phyloP scores from a whole-genome alignment of 2,113 vertebrate species.

The Tyrannus savana region DNA sequence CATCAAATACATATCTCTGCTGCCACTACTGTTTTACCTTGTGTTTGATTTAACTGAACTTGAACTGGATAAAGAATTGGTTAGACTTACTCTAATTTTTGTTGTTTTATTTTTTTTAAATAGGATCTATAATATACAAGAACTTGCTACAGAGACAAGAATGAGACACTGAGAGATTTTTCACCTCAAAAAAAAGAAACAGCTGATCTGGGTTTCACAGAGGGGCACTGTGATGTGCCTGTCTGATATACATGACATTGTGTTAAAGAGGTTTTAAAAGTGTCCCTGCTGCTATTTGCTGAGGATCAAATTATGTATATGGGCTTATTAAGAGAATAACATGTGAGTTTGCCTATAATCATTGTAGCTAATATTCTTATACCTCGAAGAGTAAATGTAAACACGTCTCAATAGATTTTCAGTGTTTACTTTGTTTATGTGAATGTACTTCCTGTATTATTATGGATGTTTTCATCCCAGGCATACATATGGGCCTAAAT shows the following conservation, averaged over 20 bases:
- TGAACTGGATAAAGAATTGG: background rate
- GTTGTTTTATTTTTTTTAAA: background rate
- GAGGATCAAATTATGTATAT: slow-evolving; percentile 1
- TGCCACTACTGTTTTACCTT: background rate
- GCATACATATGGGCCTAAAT: background rate
- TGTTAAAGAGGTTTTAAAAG: background rate
- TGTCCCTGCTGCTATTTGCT: background rate
- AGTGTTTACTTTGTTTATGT: background rate
- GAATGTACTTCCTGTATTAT: slow-evolving; percentile 28
- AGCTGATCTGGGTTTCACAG: background rate
- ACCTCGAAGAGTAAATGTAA: slow-evolving; percentile 23
- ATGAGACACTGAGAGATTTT: background rate
- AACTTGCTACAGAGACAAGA: background rate
- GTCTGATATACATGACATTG: background rate
- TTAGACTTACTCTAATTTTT: background rate
- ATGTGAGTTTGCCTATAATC: slow-evolving; percentile 2
- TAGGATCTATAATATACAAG: background rate
- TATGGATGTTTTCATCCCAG: background rate
- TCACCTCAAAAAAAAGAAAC: background rate
- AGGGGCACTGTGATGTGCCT: background rate
- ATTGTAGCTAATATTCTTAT: background rate
- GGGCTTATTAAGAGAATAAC: slow-evolving; percentile 30
- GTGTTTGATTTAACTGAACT: background rate
- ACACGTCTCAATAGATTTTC: slow-evolving; percentile 22
- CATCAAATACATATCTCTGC: background rate